Base-by-base conservation (phyloP, 64 coral and sea anemone species). In the Stylophora pistillata region DNA sequence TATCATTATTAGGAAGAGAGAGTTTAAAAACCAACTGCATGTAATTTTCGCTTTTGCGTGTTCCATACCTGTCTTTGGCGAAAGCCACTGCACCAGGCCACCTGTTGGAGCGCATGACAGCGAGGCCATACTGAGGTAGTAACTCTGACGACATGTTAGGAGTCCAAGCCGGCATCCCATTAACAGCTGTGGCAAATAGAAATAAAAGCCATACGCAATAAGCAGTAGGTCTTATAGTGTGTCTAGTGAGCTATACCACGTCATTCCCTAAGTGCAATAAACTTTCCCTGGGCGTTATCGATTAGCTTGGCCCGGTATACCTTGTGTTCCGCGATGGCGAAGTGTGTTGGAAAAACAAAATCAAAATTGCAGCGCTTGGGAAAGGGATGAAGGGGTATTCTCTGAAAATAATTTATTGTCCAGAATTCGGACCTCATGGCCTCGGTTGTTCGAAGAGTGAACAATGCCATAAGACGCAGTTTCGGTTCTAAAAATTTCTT, bases 31-130 rank as follows among this genome's bases (percentile, higher is more conserved):
- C 9, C 20, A 23, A 16, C 59, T 60, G 14, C 16, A 28, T 30
- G 53, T 27, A 74, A 74, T 47, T 47, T 47, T 47, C 7, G 7
- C 37, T 47, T 47, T 47, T 7, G 37, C 37, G 37, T 47, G 37
- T 47, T 47, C 37, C 78, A 27, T 21, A 99, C 97, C 86, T 99
- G 76, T 93, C 97, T 63, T 95, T 95, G 28, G 97, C 97, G 75
- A 99, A 99, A 4, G 97, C 97, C 11, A 90, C 95, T 65, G 93
- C 93, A 17, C 97, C 97, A 88, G 97, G 97, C 97, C 97, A 99
- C 58, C 97, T 75, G 72, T 99, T 99, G 29, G 97, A 99, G 41
- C 93, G 89, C 90, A 99, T 90, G 25, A 92, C 78, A 47, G 93
- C 97, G n/a, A 99, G 76, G 55, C 90, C 87, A 69, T 99, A 99